Evolutionary conservation across 1,140 invertebrate species (phyloP), one percentile per base, ranked within the genome.

Genomic region (Saxidomus purpurata): DNA sequence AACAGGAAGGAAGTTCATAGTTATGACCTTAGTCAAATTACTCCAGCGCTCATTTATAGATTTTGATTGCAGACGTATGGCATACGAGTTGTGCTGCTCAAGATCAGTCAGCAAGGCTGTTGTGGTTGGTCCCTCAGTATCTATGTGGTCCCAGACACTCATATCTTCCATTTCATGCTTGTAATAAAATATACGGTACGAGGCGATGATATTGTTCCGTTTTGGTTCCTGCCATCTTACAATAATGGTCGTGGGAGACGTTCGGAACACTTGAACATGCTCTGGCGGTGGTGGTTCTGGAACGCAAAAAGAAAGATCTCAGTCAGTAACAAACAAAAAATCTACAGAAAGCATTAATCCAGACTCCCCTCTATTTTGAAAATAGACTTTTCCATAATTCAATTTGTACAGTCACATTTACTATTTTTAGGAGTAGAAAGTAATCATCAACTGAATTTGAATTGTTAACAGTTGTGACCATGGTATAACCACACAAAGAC

Each of bases 201-300:
- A 31, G 9, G 83, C 87, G 86, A 92, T 94, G 67, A 93, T 92
- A 85, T 93, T 94, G 89, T 95, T 95, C 80, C 92, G 94, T n/a
- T 97, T 91, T 97, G 89, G 97, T 97, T 98, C 97, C 94, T 99
- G 98, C 99, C 99, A 99, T 97, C 98, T 99, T 1, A 99, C 96
- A 96, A 99, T 98, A 0, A 99, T 99, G 0, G 98, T 98, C 17
- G 99, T 98, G 0, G 98, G 85, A 25, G 92, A 93, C 3, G 92
- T 93, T 3, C 95, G 92, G 1, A 87, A 87, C 9, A 93, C 98
- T 95, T 98, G 97, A 0, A 99, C 98, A 71, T 97, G 97, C 97
- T 98, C 98, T 0, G 99, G 99, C 97, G 94, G 91, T 97, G 97
- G 87, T 97, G 98, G 94, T 90, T 99, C 94, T 95, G 92, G 47